phyloP scores from a whole-genome alignment of 2,888 invertebrate species.

The Neoitamus cyanurus region DNA sequence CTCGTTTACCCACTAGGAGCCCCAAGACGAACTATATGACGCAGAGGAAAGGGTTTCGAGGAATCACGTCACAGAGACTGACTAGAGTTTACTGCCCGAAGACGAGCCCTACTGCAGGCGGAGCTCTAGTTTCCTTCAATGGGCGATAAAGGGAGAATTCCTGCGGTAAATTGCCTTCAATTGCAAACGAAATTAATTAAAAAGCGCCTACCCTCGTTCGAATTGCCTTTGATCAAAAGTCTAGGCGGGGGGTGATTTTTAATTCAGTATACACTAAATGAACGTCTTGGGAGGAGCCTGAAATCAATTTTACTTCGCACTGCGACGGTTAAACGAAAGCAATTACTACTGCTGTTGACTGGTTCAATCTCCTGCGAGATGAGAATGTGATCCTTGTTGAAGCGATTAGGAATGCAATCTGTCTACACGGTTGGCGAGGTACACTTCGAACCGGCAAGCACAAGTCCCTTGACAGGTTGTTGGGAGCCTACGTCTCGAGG shows the following conservation, averaged over 20 bases:
- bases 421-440: background rate
- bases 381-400: background rate
- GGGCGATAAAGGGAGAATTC: background rate
- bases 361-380: background rate
- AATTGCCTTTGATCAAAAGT: background rate
- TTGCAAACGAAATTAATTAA: background rate
- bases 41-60: background rate
- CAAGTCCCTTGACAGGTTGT: background rate
- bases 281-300: background rate
- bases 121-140: background rate
- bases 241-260: background rate
- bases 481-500: background rate
- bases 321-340: background rate
- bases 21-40: background rate
- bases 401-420: background rate
- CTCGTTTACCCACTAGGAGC: background rate
- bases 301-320: background rate
- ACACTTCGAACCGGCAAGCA: background rate
- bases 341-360: background rate
- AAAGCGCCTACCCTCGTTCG: background rate
- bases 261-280: background rate
- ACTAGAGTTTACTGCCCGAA: background rate
- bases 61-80: background rate
- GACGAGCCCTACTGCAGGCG: background rate
- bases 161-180: background rate